Evolutionary conservation across 1,140 invertebrate genomes (phyloP), one percentile per base, ranked within the genome.

Genomic region (Diachasma alloeum): DNA sequence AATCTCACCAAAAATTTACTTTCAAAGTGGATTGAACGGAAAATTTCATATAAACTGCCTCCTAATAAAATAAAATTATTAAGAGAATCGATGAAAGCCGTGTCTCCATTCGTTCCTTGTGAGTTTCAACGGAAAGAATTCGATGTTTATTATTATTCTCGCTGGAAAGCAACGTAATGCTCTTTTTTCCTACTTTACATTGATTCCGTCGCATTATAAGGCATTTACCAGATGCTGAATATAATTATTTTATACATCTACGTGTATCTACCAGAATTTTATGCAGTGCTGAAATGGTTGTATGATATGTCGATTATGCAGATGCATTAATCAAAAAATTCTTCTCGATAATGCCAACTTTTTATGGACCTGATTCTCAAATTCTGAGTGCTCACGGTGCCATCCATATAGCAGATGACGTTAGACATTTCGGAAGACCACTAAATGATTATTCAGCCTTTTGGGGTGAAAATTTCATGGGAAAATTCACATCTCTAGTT

Each of bases 341-440:
- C 74, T 46, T 79, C 19, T 11, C 19, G 9, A 11, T 74, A 13
- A 69, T 79, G 42, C 73, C 80, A 4, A 26, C 66, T 15, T 26
- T 77, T 31, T 79, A 80, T 72, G 77, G 79, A 17, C 5, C 44
- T 11, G 70, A 68, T 31, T 73, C 69, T 0, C 79, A 77, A 69
- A 66, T 74, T 11, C 42, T 81, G 37, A 79, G 77, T 42, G 74
- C 80, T 39, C 80, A 81, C 31, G 79, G 78, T 79, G 31, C 79
- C 0, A 79, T 81, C 26, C 75, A 80, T 31, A 24, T 80, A 42
- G 42, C 77, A 13, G 79, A 81, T 39, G 77, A 81, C 44, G 79
- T 80, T 11, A 26, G 39, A 48, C 11, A 80, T 48, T 69, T 80
- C n/a, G 0, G 73, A 68, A 17, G 59, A 22, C 75, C 76, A 6